Evolutionary conservation across 2,797 vertebrate genomes (phyloP), one percentile per base, ranked within the genome.

Genomic region (Bradypus variegatus): DNA sequence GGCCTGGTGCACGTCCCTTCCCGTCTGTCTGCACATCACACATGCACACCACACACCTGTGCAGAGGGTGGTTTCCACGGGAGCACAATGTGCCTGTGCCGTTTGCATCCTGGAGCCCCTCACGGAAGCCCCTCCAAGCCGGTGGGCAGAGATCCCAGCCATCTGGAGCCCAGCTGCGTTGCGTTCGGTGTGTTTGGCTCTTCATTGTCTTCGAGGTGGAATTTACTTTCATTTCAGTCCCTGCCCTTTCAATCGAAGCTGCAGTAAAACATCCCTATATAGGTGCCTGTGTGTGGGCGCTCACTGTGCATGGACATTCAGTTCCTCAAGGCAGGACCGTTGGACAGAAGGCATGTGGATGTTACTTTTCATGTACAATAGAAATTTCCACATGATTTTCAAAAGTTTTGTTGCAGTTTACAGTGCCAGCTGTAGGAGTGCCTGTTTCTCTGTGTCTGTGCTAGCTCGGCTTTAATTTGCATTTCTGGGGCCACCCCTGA

Each of bases 211-310:
- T n/a, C 3, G 58, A 82, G 33, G 27, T 48, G 73, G 55, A 23
- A 29, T 25, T 67, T 14, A 21, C 16, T 33, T 41, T 29, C n/a
- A 16, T 14, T 23, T 2, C 4, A 13, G 73, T 79, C 62, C 86
- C 58, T 81, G 45, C 60, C 48, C 31, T 50, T 48, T 19, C 6
- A 31, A 29, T 14, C 5, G 41, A 23, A 48, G 36, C 60, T 55
- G 2, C n/a, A 41, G 33, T n/a, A 16, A 67, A 18, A 31, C 2
- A 16, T 10, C 18, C 18, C 55, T 38, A 62, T 11, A 6, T 41
- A 0, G 29, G 62, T 18, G 45, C 16, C 55, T 31, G n/a, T 11
- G 8, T 8, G 1, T 33, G n/a, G n/a, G n/a, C n/a, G n/a, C n/a
- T n/a, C n/a, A n/a, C n/a, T n/a, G n/a, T n/a, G n/a, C n/a, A n/a